Base-by-base conservation (phyloP, 2,888 invertebrate genomes). In the Rhodophaea formosa region DNA sequence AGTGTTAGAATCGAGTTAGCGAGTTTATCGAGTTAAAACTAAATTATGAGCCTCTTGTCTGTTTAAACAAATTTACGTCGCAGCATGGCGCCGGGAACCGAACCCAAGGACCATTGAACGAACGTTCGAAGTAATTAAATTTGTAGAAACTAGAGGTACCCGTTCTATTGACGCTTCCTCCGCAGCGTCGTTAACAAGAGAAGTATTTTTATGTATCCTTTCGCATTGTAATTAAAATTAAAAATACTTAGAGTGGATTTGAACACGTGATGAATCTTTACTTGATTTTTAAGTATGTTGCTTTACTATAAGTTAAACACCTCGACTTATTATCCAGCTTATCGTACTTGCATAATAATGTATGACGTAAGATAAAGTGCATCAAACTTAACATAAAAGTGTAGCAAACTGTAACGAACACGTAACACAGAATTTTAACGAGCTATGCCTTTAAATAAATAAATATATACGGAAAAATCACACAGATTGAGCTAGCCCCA, bases 11-110 rank as follows among this genome's bases (percentile, higher is more conserved):
- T 49, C 56, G 71, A 83, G 78, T 84, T 84, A 79, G 69, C 29
- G 66, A 67, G 68, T 79, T 82, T 82, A 89, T 89, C 73, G 76
- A 79, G 82, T 89, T 88, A 85, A 79, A 80, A 79, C 68, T 75
- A 74, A 89, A 88, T 89, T 88, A 88, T 80, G 79, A 75, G 72
- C 70, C 85, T 79, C 80, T 86, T 83, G 82, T 84, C 79, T 71
- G 68, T 61, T 64, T 71, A 74, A 75, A 77, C 77, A 75, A 77
- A 78, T 79, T 77, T 73, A 64, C 59, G 45, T 64, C 66, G 59
- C 68, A 65, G 67, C 71, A 59, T 69, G 68, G 42, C 54, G 60
- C 57, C 64, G 58, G 53, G 52, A 44, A 47, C 56, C 46, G 23
- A 59, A 32, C 52, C 52, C 42, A 52, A 55, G 63, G 64, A 60